These are phyloP conservation scores for Rosalia funebris DNA, from an alignment of 2,888 invertebrate genomes.

Conservation along the genomic window DNA sequence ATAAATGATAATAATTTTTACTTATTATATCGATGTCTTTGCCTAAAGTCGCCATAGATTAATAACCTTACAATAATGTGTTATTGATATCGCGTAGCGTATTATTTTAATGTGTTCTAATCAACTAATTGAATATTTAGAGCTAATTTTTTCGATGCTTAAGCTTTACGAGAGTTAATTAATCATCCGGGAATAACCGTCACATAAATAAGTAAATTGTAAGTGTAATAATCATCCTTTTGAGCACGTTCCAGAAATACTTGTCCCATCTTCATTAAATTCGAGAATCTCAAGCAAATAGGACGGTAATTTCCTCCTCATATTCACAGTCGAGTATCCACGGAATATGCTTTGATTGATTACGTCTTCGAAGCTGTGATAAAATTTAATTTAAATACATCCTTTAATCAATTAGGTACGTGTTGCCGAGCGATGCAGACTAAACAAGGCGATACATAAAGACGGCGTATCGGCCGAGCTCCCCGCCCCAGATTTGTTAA, in stretches of 20 bases:
- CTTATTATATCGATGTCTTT: too few relatives aligned
- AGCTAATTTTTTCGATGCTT: too few relatives aligned
- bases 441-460: conserved; percentile 29
- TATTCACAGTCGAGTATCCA: conserved; percentile 23
- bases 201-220: not conserved
- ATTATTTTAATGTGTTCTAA: too few relatives aligned
- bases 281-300: conserved; percentile 12
- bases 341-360: conserved; percentile 27
- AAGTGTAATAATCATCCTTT: not conserved
- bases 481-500: conserved; percentile 39
- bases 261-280: conserved; percentile 16
- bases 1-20: too few relatives aligned
- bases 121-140: too few relatives aligned
- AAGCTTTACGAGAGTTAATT: too few relatives aligned
- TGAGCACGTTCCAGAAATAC: conserved; percentile 5
- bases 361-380: conserved; percentile 21
- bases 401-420: conserved; percentile 23
- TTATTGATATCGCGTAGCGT: too few relatives aligned
- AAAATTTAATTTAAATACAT: conserved; percentile 28
- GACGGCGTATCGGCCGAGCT: conserved; percentile 25
- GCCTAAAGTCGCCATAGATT: too few relatives aligned
- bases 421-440: conserved; percentile 20
- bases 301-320: conserved; percentile 26
- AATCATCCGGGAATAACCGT: not conserved
- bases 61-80: too few relatives aligned